Conservation (phyloP, 2,888 invertebrate species). For the Melanostoma scalare region DNA sequence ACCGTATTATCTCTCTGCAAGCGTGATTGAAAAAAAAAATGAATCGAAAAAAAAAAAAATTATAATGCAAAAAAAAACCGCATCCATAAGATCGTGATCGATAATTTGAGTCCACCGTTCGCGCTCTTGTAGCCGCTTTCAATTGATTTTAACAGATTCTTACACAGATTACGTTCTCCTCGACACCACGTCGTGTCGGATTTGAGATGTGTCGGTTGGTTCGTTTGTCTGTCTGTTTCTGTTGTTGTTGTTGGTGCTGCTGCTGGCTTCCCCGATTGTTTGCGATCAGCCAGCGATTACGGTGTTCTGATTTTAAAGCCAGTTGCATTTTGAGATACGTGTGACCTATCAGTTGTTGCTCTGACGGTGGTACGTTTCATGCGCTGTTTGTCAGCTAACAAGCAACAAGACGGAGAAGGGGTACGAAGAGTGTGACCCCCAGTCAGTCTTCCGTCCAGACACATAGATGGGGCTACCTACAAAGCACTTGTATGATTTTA, state of each 20-base stretch:
- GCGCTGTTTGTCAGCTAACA: slow-evolving; percentile 37
- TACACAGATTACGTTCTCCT: slow-evolving; percentile 67
- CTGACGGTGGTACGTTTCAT: slow-evolving; percentile 31
- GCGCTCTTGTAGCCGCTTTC: slow-evolving; percentile 61
- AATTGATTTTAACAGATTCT: slow-evolving; percentile 71
- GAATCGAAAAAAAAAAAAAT: slow-evolving; percentile 12
- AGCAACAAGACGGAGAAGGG: slow-evolving; percentile 1
- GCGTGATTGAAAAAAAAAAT: slow-evolving; percentile 57
- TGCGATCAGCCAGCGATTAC: slow-evolving; percentile 41
- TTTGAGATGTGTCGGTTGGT: slow-evolving; percentile 49
- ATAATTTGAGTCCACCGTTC: slow-evolving; percentile 68
- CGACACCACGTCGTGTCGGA: slow-evolving; percentile 52
- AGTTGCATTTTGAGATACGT: slow-evolving; percentile 60
- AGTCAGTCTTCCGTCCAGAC: slow-evolving; percentile 39
- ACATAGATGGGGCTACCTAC: slow-evolving; percentile 59
- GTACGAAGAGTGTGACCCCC: slow-evolving; percentile 23
- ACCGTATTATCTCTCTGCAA: slow-evolving; percentile 59
- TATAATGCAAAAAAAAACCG: slow-evolving; percentile 21
- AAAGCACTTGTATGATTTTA: slow-evolving; percentile 63
- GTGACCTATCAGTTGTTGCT: slow-evolving; percentile 60
- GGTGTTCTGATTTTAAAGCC: slow-evolving; percentile 59
- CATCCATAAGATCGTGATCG: slow-evolving; percentile 68
- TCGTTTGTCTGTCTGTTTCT: slow-evolving; percentile 27
- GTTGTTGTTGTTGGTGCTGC: slow-evolving; percentile 20
- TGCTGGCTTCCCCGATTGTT: slow-evolving; percentile 17